Conservation (phyloP, 2,113 vertebrate species). For the Boleophthalmus pectinirostris region DNA sequence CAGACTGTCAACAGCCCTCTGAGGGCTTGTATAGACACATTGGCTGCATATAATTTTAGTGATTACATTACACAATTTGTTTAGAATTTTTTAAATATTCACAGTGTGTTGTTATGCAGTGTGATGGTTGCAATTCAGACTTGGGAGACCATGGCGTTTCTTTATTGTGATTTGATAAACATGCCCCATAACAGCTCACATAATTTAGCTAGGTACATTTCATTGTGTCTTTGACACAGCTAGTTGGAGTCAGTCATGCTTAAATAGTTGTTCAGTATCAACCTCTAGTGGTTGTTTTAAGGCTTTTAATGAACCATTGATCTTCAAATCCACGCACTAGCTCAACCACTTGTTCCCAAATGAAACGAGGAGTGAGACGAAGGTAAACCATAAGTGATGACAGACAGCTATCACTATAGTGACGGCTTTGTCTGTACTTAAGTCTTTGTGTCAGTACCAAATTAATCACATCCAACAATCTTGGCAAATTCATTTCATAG, state of each 20-base stretch:
- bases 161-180: constrained; percentile 8
- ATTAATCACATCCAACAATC: not conserved
- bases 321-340: not conserved
- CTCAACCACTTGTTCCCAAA: not conserved
- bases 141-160: not conserved
- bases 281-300: constrained; percentile 1
- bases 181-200: constrained; percentile 7
- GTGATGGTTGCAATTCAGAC: not conserved
- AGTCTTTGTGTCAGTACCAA: not conserved
- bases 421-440: not conserved
- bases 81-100: not conserved
- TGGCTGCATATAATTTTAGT: not conserved
- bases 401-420: not conserved
- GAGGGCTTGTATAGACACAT: not conserved
- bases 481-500: not conserved
- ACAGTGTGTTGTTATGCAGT: not conserved
- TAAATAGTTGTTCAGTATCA: constrained; percentile 5
- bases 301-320: not conserved
- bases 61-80: not conserved
- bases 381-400: not conserved
- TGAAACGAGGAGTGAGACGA: not conserved
- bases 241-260: not conserved
- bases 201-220: constrained; percentile 5
- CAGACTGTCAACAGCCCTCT: no score
- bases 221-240: constrained; percentile 1